Conservation (phyloP, 2,113 vertebrate species). For the Cyprinus carpio region DNA sequence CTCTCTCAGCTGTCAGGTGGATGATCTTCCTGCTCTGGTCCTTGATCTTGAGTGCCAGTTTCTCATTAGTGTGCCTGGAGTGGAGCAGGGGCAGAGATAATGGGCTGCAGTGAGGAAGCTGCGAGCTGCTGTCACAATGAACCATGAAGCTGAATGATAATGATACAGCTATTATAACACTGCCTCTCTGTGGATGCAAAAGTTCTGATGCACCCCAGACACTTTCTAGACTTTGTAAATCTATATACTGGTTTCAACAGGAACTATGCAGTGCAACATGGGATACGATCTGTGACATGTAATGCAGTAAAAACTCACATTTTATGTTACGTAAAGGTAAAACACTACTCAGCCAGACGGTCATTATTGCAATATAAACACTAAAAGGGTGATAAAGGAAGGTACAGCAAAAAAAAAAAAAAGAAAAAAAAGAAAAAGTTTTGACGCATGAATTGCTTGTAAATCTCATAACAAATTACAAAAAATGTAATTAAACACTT, state of each 20-base stretch:
- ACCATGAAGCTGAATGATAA: constrained; percentile 13
- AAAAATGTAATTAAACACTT: too few species aligned
- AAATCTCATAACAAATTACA: too few species aligned
- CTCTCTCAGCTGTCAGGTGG: constrained; percentile 73
- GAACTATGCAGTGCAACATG: neutral
- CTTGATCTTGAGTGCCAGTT: constrained; percentile 72
- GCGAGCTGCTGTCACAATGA: constrained; percentile 18
- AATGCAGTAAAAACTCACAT: neutral
- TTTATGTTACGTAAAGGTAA: neutral
- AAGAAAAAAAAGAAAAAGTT: too few species aligned
- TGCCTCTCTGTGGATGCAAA: constrained; percentile 8
- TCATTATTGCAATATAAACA: neutral
- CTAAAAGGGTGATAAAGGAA: neutral
- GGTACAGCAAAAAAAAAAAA: too few species aligned
- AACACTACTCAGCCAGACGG: neutral
- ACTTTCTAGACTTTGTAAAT: constrained; percentile 8
- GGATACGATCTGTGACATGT: neutral
- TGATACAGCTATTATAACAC: constrained; percentile 19
- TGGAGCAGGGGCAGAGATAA: constrained; percentile 51
- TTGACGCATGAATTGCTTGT: too few species aligned
- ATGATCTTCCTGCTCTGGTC: constrained; percentile 74
- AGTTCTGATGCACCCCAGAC: constrained; percentile 1
- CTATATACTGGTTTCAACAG: neutral
- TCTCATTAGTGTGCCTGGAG: constrained; percentile 75
- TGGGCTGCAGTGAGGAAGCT: constrained; percentile 28